Evolutionary conservation across 2,888 invertebrate genomes (phyloP), one percentile per base, ranked within the genome.

Genomic region (Adelognathus sp.): DNA sequence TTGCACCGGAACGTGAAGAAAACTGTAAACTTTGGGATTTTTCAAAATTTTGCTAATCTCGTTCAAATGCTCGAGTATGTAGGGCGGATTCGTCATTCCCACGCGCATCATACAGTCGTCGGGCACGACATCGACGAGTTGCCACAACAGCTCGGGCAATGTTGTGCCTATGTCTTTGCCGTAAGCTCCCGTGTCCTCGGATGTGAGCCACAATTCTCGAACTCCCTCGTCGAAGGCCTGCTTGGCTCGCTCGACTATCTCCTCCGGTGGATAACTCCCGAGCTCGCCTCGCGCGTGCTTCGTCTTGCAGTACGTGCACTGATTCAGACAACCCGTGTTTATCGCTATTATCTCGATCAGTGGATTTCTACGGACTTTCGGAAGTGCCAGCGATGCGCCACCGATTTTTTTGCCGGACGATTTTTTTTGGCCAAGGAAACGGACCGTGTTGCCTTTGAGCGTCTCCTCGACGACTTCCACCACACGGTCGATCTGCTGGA

Each of bases 51-150:
- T 94, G 0, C 97, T 95, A 70, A 99, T 96, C 89, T 98, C 97
- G 91, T 96, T 95, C 21, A 99, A 92, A 90, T 99, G 98, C 85
- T 99, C 98, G 72, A 99, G 92, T 76, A 99, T 99, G 90, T 99
- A 99, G 0, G 99, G 99, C 0, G 99, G 99, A 93, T 99, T 99
- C 61, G 99, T 99, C 98, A 99, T 99, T 11, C 99, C 99, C 31
- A 99, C 93, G 58, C 98, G 94, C 87, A 98, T 93, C 91, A 96
- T 94, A 84, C 97, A 96, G 5, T 95, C 95, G 44, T 94, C 92
- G 0, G 96, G 96, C 70, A 96, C 94, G 11, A 95, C 94, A 69
- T 96, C 94, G 0, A 99, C 96, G n/a, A 99, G 92, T 88, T 94
- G 92, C 94, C 96, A 95, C 24, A 99, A 92, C 61, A 99, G 92